Conservation (phyloP, 2,113 vertebrate species). For the Corythoichthys intestinalis region DNA sequence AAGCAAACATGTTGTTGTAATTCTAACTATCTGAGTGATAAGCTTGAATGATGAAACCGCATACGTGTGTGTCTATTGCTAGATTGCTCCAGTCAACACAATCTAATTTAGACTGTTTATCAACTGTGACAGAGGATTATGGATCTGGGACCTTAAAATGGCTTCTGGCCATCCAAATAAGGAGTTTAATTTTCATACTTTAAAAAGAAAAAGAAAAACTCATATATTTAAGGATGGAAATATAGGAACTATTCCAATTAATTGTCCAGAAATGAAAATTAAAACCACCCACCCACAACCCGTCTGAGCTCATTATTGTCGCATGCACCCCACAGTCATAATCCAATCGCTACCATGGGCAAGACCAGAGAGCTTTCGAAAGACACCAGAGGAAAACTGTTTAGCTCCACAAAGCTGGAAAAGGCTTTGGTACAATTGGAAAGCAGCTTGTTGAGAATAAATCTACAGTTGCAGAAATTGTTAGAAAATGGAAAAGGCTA, state of each 20-base stretch:
- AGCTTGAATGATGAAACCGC: conserved; percentile 46
- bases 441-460: no score
- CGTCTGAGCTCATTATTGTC: no score
- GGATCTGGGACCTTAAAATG: neutral
- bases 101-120: conserved; percentile 27
- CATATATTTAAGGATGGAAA: neutral
- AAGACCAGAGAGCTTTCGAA: no score
- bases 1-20: neutral
- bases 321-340: no score
- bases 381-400: no score
- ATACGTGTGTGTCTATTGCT: neutral
- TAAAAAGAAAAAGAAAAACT: neutral
- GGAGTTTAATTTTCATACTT: neutral
- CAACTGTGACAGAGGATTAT: conserved; percentile 36
- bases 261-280: neutral
- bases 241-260: neutral
- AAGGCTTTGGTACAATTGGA: no score
- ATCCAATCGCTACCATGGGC: no score
- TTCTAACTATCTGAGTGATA: conserved; percentile 37
- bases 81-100: conserved; percentile 4
- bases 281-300: no score
- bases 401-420: no score
- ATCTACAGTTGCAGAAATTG: no score
- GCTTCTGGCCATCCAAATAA: neutral
- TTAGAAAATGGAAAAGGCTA: no score